Percentiles rank a stretch among this genome's conserved stretches.
phyloP scores from a whole-genome alignment of 2,888 invertebrate species.

The Epinotia brunnichana region DNA sequence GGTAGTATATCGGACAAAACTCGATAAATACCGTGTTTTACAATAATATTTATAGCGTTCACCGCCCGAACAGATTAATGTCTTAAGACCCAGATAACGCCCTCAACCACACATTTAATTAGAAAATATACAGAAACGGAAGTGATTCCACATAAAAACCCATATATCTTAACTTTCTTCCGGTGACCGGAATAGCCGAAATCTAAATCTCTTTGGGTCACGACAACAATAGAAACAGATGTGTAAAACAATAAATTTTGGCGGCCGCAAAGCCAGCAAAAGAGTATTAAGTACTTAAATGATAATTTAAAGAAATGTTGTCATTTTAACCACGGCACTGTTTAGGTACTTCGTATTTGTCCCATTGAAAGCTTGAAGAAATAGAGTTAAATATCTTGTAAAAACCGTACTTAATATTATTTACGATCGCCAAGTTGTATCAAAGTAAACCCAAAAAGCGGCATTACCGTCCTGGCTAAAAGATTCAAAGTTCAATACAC shows the following conservation, averaged over 20 bases:
- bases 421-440: too few species aligned
- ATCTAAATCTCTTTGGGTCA: background rate
- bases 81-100: background rate
- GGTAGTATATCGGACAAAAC: too few species aligned
- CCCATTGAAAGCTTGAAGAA: background rate
- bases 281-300: background rate
- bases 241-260: conserved; percentile 1
- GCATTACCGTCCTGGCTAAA: too few species aligned
- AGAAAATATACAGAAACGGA: background rate
- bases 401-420: background rate
- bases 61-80: background rate
- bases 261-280: background rate
- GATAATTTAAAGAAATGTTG: background rate
- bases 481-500: too few species aligned
- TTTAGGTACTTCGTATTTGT: background rate
- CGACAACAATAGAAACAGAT: conserved; percentile 9
- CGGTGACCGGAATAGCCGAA: background rate
- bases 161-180: conserved; percentile 8
- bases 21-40: too few species aligned
- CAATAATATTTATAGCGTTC: too few species aligned
- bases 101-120: background rate
- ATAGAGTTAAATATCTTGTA: conserved; percentile 1
- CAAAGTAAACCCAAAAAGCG: too few species aligned
- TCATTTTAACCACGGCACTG: too few species aligned
- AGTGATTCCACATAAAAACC: background rate